phyloP scores from a whole-genome alignment of 2,797 vertebrate genomes.

The Anabacerthia variegaticeps region DNA sequence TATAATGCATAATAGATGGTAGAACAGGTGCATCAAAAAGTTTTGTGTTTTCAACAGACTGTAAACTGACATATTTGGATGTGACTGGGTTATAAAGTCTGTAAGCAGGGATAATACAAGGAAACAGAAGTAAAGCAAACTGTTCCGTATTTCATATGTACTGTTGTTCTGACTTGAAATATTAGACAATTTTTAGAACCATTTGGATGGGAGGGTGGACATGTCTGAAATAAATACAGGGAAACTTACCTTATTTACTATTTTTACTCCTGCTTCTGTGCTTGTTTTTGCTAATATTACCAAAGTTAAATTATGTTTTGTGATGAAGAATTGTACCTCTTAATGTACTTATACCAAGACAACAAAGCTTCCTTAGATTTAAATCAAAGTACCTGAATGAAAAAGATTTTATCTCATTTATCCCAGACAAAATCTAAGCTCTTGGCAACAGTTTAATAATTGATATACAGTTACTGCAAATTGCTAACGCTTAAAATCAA shows the following conservation, averaged over 20 bases:
- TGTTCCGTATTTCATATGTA: not conserved
- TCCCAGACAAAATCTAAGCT: not conserved
- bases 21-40: conserved; percentile 52
- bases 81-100: not conserved
- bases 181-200: not conserved
- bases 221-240: not conserved
- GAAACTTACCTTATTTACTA: not conserved
- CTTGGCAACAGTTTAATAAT: not conserved
- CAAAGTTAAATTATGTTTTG: not conserved
- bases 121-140: not conserved
- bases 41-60: conserved; percentile 31
- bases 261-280: not conserved
- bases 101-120: not conserved
- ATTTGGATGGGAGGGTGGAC: not conserved
- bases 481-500: not conserved
- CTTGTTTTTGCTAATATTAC: not conserved
- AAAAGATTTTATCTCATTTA: not conserved
- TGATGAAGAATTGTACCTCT: not conserved
- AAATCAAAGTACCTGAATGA: not conserved
- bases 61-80: not conserved
- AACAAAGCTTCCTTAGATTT: not conserved
- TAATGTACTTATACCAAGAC: not conserved
- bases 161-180: not conserved
- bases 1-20: conserved; percentile 1
- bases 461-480: not conserved